These are phyloP conservation scores for Caenorhabditis parvicauda DNA, from an alignment of 2,888 invertebrate genomes.

Conservation along the genomic window DNA sequence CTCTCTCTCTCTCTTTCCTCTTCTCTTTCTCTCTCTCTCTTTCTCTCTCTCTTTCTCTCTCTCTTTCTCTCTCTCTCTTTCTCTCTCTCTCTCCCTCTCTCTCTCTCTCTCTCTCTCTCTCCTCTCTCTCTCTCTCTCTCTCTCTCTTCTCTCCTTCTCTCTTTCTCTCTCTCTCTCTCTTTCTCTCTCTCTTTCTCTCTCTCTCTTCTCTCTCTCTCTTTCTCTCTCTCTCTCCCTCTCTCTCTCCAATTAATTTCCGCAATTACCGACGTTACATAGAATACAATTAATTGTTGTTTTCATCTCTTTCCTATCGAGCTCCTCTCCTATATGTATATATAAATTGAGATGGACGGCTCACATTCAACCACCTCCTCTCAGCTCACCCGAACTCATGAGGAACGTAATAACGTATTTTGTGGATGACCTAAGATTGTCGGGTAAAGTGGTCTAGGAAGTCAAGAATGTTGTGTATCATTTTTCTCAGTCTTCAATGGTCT, in stretches of 20 bases:
- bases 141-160: neutral
- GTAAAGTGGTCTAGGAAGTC: too few species aligned
- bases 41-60: neutral
- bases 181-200: slow-evolving; percentile 9
- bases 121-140: neutral
- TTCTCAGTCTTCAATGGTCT: too few species aligned
- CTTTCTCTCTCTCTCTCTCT: slow-evolving; percentile 11
- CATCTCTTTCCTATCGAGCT: too few species aligned
- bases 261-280: slow-evolving; percentile 5
- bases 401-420: too few species aligned
- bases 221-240: neutral
- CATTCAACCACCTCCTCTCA: too few species aligned
- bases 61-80: neutral
- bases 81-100: slow-evolving; percentile 3
- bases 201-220: neutral
- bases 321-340: too few species aligned
- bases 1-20: neutral
- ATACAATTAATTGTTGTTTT: slow-evolving; percentile 17
- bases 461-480: too few species aligned
- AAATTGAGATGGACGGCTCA: too few species aligned
- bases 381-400: too few species aligned
- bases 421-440: too few species aligned
- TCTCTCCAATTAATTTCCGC: too few species aligned
- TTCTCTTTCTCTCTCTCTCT: neutral
- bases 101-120: slow-evolving; percentile 2